Percentiles rank a stretch among this genome's conserved stretches.
Evolutionary conservation across 2,797 vertebrate species (phyloP).

Genomic region (Antennarius maculatus): DNA sequence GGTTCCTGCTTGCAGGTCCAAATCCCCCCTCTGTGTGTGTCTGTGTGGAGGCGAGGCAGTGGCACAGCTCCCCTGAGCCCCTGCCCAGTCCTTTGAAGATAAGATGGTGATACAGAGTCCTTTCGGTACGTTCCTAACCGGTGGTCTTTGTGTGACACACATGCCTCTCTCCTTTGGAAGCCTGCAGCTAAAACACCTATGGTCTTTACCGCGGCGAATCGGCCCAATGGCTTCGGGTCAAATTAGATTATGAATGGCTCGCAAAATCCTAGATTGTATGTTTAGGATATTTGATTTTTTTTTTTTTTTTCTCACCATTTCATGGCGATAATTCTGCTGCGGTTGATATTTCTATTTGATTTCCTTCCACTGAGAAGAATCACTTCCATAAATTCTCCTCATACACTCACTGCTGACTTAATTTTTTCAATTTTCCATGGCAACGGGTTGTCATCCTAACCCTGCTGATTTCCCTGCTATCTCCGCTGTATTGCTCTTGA

Average conservation of each 20-base stretch:
- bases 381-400: constrained; percentile 57
- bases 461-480: constrained; percentile 61
- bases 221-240: constrained; percentile 67
- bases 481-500: constrained; percentile 63
- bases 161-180: constrained; percentile 71
- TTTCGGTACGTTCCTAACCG: constrained; percentile 80
- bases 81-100: constrained; percentile 86
- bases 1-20: constrained; percentile 81
- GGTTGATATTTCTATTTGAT: constrained; percentile 69
- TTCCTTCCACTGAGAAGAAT: constrained; percentile 64
- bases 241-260: constrained; percentile 77
- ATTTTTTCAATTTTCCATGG: constrained; percentile 64
- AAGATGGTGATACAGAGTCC: constrained; percentile 85
- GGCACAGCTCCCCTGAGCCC: constrained; percentile 80
- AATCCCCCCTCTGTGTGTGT: constrained; percentile 78
- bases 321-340: constrained; percentile 67
- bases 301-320: constrained; percentile 62
- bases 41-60: constrained; percentile 77
- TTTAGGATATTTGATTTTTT: constrained; percentile 60
- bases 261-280: constrained; percentile 72
- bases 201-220: constrained; percentile 76
- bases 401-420: constrained; percentile 45
- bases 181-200: constrained; percentile 80
- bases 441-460: constrained; percentile 69
- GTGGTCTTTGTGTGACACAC: constrained; percentile 80